Conservation (phyloP, 2,888 invertebrate species). For the Drosophila cracens region DNA sequence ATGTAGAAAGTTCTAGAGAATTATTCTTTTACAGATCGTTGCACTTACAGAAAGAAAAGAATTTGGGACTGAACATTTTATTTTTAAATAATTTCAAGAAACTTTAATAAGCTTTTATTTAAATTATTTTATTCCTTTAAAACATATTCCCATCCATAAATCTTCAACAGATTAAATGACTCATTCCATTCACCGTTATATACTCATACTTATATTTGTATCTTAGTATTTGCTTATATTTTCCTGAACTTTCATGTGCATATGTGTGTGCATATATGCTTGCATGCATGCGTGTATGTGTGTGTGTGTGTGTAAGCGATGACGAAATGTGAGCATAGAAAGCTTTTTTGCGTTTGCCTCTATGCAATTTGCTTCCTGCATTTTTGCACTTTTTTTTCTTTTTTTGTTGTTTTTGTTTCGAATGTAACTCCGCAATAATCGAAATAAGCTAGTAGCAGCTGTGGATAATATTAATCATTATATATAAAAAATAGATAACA, state of each 20-base stretch:
- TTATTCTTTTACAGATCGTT: neutral
- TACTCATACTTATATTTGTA: constrained; percentile 16
- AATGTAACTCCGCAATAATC: constrained; percentile 40
- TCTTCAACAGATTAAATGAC: constrained; percentile 23
- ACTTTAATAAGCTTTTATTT: neutral
- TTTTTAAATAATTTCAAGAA: neutral
- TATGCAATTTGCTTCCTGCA: constrained; percentile 64
- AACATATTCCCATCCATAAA: neutral
- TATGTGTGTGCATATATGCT: constrained; percentile 11
- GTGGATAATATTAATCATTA: constrained; percentile 6
- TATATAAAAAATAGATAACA: neutral
- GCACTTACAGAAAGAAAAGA: neutral
- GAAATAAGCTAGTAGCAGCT: constrained; percentile 32
- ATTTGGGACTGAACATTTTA: neutral
- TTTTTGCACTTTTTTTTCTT: constrained; percentile 42
- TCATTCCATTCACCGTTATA: constrained; percentile 31
- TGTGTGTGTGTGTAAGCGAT: constrained; percentile 35
- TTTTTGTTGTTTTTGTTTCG: constrained; percentile 27
- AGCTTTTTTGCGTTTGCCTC: constrained; percentile 52
- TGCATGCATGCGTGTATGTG: constrained; percentile 1
- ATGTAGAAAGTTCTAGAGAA: neutral
- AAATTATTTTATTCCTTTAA: no score
- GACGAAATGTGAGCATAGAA: constrained; percentile 69
- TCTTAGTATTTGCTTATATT: constrained; percentile 34
- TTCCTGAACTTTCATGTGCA: constrained; percentile 52